Evolutionary conservation across 2,797 vertebrate species (phyloP).

Genomic region (Chloroceryle amazona): DNA sequence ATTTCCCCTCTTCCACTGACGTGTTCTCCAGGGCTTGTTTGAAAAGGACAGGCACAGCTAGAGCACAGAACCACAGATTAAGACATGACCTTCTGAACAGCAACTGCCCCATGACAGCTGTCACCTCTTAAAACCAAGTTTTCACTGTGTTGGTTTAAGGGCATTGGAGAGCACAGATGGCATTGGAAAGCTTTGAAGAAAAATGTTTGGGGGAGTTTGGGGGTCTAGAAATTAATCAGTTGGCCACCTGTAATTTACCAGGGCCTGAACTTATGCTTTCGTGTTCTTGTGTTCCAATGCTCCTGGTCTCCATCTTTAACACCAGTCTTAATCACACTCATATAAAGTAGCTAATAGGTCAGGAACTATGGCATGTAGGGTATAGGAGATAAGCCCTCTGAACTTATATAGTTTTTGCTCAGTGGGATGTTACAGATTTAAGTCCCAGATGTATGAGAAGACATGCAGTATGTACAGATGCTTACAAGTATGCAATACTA

Average conservation of each 20-base stretch:
- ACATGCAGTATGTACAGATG: background rate
- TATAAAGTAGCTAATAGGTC: background rate
- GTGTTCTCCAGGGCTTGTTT: conserved; percentile 70
- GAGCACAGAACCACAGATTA: conserved; percentile 17
- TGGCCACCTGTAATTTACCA: background rate
- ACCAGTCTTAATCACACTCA: background rate
- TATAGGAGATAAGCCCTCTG: background rate
- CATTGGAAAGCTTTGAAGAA: background rate
- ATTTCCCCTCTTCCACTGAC: conserved; percentile 61
- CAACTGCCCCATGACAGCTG: rapidly evolving
- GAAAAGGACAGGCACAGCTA: conserved; percentile 74
- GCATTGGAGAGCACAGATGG: rapidly evolving
- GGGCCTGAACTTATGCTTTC: background rate
- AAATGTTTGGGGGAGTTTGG: background rate
- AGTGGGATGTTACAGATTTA: background rate
- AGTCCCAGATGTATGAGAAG: background rate
- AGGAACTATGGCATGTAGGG: background rate
- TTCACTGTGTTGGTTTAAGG: background rate
- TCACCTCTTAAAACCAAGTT: background rate
- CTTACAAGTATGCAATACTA: background rate
- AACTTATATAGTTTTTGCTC: too few species aligned
- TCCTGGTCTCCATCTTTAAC: background rate
- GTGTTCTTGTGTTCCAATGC: background rate
- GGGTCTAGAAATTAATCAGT: background rate
- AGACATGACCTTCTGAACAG: background rate